Evolutionary conservation across 37 sponge, comb jelly and placozoan genomes (phyloP).

Genomic region (Hexactinellida sp.): DNA sequence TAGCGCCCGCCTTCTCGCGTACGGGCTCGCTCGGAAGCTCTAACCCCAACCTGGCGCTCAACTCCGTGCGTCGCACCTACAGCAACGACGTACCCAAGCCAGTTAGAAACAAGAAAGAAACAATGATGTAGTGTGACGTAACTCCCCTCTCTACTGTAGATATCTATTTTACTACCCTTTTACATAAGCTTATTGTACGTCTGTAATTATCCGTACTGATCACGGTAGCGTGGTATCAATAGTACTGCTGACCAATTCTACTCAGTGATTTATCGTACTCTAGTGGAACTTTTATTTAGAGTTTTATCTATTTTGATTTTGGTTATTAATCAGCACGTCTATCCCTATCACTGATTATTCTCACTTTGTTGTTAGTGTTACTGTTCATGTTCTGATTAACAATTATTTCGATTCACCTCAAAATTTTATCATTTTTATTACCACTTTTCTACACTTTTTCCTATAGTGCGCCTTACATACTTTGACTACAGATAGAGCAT

Average conservation of each 20-base stretch:
- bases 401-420: no score
- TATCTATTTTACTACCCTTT: slow-evolving; percentile 22
- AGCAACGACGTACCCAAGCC: not conserved
- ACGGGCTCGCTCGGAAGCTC: not conserved
- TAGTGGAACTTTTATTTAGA: slow-evolving; percentile 14
- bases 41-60: not conserved
- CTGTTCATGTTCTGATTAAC: no score
- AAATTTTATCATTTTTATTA: no score
- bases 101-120: not conserved
- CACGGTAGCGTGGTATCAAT: not conserved
- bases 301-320: slow-evolving; percentile 14
- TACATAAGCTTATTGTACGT: not conserved
- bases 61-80: not conserved
- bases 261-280: not conserved
- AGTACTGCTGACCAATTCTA: not conserved
- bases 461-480: no score
- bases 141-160: not conserved
- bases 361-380: not conserved
- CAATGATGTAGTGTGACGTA: not conserved
- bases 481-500: no score
- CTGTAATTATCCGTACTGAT: slow-evolving; percentile 8
- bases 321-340: slow-evolving; percentile 12
- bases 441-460: no score
- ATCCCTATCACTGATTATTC: not conserved
- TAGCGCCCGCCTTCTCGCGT: not conserved